Evolutionary conservation across 2,113 vertebrate species (phyloP), one percentile per base, ranked within the genome.

Genomic region (Microtus montanus): DNA sequence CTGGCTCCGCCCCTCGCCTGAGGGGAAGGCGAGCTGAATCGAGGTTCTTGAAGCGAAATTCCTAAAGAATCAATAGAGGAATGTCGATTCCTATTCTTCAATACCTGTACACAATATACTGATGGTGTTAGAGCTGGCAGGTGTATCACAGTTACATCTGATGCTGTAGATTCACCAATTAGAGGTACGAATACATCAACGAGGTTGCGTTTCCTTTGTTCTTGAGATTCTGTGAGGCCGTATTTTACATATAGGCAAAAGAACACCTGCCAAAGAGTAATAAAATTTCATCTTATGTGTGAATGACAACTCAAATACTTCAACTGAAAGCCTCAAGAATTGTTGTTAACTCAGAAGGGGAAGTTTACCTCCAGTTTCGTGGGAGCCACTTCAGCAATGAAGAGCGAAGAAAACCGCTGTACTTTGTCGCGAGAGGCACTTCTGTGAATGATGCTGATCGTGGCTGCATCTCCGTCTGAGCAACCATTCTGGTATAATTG

Each of bases 11-110:
- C 14, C 68, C 15, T 70, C 33, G 3, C 33, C 33, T 19, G 68
- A 70, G 15, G 68, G 68, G 33, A 35, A n/a, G 33, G 15, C 35
- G 15, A n/a, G 68, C 3, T n/a, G 68, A 70, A 70, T 19, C 7
- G 68, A 15, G 33, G 33, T n/a, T 17, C 33, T 3, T 19, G 68
- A 70, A 35, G 15, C 3, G 33, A 70, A 70, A 70, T 70, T 70
- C 68, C 68, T 35, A 70, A 70, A n/a, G 33, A n/a, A n/a, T n/a
- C 33, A n/a, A 20, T n/a, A 71, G 19, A 71, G 68, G 17, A 71
- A n/a, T 95, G 52, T 90, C 79, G 38, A 71, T 85, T 92, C 85
- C 63, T 84, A 61, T 52, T 89, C 28, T 88, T 96, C 52, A 92
- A 87, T 75, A 89, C 20, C 41, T 74, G 54, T 38, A 22, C 38